phyloP scores from a whole-genome alignment of 2,113 vertebrate species.

The Siniperca knerii region DNA sequence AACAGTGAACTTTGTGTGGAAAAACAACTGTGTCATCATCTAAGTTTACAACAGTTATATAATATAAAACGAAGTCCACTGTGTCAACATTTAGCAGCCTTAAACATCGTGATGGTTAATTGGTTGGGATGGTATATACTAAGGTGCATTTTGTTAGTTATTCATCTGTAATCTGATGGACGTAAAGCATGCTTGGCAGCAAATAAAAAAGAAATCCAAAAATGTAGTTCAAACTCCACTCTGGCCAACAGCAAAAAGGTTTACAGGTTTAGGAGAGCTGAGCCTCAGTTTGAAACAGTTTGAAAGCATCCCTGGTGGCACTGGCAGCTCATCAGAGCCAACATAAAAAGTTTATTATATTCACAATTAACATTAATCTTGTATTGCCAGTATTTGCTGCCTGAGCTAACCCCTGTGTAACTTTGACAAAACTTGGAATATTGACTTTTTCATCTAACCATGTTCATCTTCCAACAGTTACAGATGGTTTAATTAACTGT shows the following conservation, averaged over 20 bases:
- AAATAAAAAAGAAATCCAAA: not conserved
- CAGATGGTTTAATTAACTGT: conserved; percentile 32
- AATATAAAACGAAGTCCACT: not conserved
- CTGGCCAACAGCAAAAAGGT: not conserved
- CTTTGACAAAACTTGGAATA: not conserved
- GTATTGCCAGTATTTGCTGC: not conserved
- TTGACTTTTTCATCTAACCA: not conserved
- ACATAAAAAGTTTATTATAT: not conserved
- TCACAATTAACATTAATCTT: not conserved
- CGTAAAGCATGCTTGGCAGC: not conserved
- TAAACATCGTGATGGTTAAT: not conserved
- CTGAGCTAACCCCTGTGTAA: not conserved
- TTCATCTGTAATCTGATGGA: not conserved
- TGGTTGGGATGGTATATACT: not conserved
- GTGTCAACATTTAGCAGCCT: not conserved
- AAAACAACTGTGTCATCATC: not conserved
- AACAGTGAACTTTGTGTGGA: not conserved
- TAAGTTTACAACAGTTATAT: not conserved
- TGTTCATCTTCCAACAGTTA: not conserved
- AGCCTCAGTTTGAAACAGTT: not conserved
- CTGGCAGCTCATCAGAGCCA: not conserved
- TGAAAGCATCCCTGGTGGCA: not conserved
- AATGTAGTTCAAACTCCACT: not conserved
- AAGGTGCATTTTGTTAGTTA: not conserved
- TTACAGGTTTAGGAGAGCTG: not conserved